phyloP scores from a whole-genome alignment of 1,140 invertebrate species.

The Cecropterus lyciades region DNA sequence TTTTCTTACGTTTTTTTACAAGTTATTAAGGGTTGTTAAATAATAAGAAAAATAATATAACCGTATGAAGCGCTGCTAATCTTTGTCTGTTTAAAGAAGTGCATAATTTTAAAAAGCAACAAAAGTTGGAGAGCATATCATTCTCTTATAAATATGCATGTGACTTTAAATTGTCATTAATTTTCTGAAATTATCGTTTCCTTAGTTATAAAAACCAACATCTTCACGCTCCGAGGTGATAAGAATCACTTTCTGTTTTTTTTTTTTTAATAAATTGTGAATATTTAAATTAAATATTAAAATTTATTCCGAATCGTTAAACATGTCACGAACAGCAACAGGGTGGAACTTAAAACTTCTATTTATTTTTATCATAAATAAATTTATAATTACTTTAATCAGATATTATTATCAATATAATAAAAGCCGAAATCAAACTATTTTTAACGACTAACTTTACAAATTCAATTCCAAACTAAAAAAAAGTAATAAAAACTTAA shows the following conservation, averaged over 20 bases:
- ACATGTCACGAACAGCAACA: too few species aligned
- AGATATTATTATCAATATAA: too few species aligned
- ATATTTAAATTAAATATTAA: background rate
- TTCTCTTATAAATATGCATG: conserved; percentile 38
- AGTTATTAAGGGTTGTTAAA: background rate
- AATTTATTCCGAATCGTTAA: conserved; percentile 6
- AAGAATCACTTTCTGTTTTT: conserved; percentile 18
- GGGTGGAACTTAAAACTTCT: too few species aligned
- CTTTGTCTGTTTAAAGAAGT: conserved; percentile 1
- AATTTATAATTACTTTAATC: too few species aligned
- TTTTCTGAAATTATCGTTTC: conserved; percentile 13
- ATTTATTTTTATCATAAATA: too few species aligned
- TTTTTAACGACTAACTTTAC: too few species aligned
- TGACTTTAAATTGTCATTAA: conserved; percentile 32
- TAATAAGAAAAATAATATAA: background rate
- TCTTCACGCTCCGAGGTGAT: conserved; percentile 18
- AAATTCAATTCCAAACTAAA: too few species aligned
- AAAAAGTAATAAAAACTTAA: too few species aligned
- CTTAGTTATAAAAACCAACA: conserved; percentile 15
- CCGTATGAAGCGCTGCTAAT: background rate
- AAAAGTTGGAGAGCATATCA: background rate
- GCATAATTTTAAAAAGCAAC: background rate
- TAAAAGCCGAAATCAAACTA: too few species aligned
- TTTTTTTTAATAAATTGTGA: conserved; percentile 5
- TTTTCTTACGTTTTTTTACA: conserved; percentile 1